Evolutionary conservation across 2,113 vertebrate species (phyloP).

Genomic region (Macrotis lagotis): DNA sequence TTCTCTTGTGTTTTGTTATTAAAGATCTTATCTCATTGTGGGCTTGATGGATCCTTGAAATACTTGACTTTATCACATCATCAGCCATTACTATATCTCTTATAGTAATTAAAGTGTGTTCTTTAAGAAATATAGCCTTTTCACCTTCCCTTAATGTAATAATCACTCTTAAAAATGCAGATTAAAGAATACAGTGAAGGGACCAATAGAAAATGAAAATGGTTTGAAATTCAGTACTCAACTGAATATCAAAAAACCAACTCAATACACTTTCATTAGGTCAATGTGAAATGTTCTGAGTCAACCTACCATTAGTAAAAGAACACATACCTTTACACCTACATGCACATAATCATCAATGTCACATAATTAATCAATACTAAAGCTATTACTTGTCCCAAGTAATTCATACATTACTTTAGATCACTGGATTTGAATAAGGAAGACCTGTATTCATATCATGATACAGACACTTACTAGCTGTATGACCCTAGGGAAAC

Average conservation of each 20-base stretch:
- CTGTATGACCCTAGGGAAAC: background rate
- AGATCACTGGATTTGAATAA: background rate
- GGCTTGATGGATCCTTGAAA: background rate
- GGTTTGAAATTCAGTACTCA: no score
- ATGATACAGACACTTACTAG: background rate
- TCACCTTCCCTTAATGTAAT: background rate
- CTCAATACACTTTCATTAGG: background rate
- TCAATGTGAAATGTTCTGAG: background rate
- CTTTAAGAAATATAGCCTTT: background rate
- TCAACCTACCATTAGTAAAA: no score
- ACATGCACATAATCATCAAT: background rate
- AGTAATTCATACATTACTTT: background rate
- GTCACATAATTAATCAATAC: background rate
- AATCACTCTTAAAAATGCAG: background rate
- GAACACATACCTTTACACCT: no score
- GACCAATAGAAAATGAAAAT: no score
- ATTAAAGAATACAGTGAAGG: background rate
- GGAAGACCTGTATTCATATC: background rate
- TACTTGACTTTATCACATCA: background rate
- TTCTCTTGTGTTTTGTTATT: no score
- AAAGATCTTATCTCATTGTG: no score
- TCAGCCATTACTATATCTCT: background rate
- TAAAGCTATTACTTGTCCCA: background rate
- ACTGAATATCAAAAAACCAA: background rate
- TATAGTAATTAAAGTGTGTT: background rate